A percentile compares a stretch with the other conserved stretches of the same genome.
Evolutionary conservation across 2,113 vertebrate genomes (phyloP).

Genomic region (Eretmochelys imbricata): DNA sequence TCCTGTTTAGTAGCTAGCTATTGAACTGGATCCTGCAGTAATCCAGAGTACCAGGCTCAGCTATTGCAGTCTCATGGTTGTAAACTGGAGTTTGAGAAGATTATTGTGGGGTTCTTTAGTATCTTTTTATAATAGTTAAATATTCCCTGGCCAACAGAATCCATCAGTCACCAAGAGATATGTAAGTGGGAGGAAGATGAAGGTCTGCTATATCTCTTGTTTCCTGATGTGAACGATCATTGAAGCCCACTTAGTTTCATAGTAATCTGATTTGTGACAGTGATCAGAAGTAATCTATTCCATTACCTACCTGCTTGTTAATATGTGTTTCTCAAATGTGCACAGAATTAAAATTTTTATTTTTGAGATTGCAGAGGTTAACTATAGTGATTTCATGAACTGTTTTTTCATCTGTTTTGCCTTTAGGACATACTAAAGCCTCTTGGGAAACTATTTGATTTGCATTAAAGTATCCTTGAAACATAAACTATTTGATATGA

Average conservation of each 20-base stretch:
- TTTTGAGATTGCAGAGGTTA: background rate
- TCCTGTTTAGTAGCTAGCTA: background rate
- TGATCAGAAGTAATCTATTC: background rate
- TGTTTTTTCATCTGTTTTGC: background rate
- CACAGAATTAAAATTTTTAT: background rate
- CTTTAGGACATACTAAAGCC: background rate
- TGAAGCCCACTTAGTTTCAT: background rate
- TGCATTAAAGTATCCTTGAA: background rate
- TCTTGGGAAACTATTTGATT: background rate
- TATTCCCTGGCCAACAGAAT: background rate
- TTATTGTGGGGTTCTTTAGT: background rate
- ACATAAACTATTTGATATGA: background rate
- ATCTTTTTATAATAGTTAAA: background rate
- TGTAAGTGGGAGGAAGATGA: background rate
- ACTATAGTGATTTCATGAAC: background rate
- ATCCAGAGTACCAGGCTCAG: rapidly evolving
- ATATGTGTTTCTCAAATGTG: background rate
- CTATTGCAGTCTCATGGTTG: background rate
- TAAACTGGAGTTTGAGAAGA: background rate
- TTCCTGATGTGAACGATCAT: background rate
- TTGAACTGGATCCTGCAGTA: rapidly evolving
- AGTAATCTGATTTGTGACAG: background rate
- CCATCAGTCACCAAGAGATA: background rate
- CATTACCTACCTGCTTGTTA: background rate
- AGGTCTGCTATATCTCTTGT: background rate